Percentiles rank a stretch among this genome's conserved stretches.
Evolutionary conservation across 2,888 invertebrate genomes (phyloP).

Genomic region (Synanthedon tipuliformis): DNA sequence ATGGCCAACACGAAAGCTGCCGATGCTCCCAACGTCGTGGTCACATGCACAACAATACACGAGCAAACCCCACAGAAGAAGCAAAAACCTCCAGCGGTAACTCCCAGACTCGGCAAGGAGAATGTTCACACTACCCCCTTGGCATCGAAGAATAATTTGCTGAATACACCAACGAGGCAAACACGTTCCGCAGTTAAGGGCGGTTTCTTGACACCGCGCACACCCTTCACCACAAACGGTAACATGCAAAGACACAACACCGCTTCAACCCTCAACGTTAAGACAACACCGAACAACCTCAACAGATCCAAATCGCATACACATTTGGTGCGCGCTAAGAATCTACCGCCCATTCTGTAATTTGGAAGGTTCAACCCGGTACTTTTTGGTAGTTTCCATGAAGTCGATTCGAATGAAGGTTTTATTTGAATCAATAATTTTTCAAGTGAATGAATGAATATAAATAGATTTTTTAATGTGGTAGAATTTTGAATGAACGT

Average conservation of each 20-base stretch:
- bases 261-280: conserved; percentile 22
- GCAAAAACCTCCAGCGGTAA: conserved; percentile 25
- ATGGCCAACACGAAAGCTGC: conserved; percentile 34
- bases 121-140: conserved; percentile 31
- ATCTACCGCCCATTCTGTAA: conserved; percentile 44
- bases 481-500: too few relatives aligned
- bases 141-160: conserved; percentile 39
- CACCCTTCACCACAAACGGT: conserved; percentile 49
- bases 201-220: conserved; percentile 52
- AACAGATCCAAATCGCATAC: conserved; percentile 53
- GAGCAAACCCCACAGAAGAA: conserved; percentile 42
- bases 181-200: conserved; percentile 53
- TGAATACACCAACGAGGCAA: conserved; percentile 45
- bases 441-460: too few relatives aligned
- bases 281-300: conserved; percentile 40
- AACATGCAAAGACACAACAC: conserved; percentile 44
- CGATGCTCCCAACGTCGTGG: conserved; percentile 21
- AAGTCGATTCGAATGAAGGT: too few relatives aligned
- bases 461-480: too few relatives aligned
- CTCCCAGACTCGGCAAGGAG: conserved; percentile 52
- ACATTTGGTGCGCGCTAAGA: conserved; percentile 41
- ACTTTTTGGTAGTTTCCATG: too few relatives aligned
- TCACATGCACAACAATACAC: conserved; percentile 16
- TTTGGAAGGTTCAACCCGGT: not conserved
- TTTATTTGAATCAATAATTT: too few relatives aligned